Evolutionary conservation across 1,140 invertebrate species (phyloP), one percentile per base, ranked within the genome.

Genomic region (Penaeus indicus): DNA sequence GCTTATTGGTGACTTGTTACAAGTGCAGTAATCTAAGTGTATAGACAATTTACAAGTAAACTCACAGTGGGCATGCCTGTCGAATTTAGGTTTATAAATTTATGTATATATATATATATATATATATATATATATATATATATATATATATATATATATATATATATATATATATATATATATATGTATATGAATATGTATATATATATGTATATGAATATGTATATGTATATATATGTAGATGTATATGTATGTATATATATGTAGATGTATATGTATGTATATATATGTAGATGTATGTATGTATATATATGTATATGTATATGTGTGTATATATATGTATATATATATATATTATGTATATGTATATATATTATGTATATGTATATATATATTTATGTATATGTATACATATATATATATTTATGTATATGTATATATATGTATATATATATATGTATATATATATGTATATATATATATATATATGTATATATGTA

Each of bases 401-500:
- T 38, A n/a, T 47, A 22, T n/a, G 38, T 2, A 79, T 62, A 13
- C 27, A 21, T 63, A 32, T 61, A 84, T 61, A 11, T 54, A 84
- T 84, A 54, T 84, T 8, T 61, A 13, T 84, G 42, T 80, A 47
- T 60, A 80, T 60, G 47, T 80, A 60, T 42, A 60, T 60, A 80
- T 38, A 42, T 80, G 11, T 38, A 42, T 80, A 42, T 42, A 80
- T 38, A 42, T 38, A 80, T 60, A 80, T 80, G 19, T 38, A 19
- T 80, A 80, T 38, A 62, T 62, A 83, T 62, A 64, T 62, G 18
- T 42, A 83, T 62, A 42, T n/a, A 62, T 38, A 47, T 47, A 80
- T 80, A 47, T 80, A 38, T 13, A 80, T 32, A 0, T 80, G 25
- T 19, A 27, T n/a, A 27, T 69, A 27, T 69, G 8, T 69, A 7